Conservation (phyloP, 2,888 invertebrate genomes). For the Glaucopsyche alexis region DNA sequence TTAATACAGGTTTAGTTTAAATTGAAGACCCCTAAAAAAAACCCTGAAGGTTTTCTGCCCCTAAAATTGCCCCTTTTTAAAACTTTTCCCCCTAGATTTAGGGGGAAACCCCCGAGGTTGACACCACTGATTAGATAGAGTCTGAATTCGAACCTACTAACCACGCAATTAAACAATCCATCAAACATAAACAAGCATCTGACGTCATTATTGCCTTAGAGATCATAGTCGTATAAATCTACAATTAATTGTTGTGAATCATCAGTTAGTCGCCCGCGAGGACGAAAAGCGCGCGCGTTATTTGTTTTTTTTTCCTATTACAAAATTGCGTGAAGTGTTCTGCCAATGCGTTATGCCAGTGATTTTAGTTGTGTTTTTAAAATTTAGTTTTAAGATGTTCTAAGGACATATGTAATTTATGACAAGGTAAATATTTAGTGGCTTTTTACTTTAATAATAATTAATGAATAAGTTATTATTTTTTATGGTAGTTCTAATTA, state of each 20-base stretch:
- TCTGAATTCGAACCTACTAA: too few relatives aligned
- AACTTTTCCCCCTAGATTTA: too few relatives aligned
- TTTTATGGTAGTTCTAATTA: too few relatives aligned
- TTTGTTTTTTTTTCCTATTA: slow-evolving; percentile 50
- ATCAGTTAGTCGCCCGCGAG: slow-evolving; percentile 63
- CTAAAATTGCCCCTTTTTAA: too few relatives aligned
- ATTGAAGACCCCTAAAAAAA: too few relatives aligned
- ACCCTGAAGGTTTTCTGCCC: too few relatives aligned
- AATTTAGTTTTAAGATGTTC: not conserved
- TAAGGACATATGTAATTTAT: not conserved
- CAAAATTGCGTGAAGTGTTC: slow-evolving; percentile 27
- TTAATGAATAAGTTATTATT: too few relatives aligned
- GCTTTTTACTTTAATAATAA: too few relatives aligned
- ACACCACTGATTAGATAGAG: too few relatives aligned
- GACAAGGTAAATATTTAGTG: not conserved
- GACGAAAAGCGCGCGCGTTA: slow-evolving; percentile 52
- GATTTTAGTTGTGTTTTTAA: slow-evolving; percentile 28
- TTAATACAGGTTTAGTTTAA: too few relatives aligned
- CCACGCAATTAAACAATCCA: not conserved
- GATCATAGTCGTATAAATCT: slow-evolving; percentile 3
- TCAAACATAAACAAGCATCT: not conserved
- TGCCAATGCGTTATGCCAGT: slow-evolving; percentile 42
- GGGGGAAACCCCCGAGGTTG: too few relatives aligned
- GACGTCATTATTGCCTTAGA: slow-evolving; percentile 8
- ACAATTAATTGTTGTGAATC: slow-evolving; percentile 52